Evolutionary conservation across 1,140 invertebrate species (phyloP).

Genomic region (Paramacrobiotus metropolitanus): DNA sequence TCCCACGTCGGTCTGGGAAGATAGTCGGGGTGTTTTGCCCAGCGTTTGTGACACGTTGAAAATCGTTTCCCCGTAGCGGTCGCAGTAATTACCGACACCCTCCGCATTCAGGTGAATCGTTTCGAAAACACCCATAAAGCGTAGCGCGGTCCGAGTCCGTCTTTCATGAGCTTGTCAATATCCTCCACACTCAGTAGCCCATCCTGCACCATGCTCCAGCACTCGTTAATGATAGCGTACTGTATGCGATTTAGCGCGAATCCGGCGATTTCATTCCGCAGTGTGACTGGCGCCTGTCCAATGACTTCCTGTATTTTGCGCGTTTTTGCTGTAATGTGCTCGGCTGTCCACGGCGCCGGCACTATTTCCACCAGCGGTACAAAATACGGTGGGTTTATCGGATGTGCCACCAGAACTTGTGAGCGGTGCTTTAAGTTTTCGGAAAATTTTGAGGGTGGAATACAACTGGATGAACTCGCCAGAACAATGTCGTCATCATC

Average conservation of each 20-base stretch:
- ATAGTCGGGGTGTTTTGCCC: slow-evolving; percentile 38
- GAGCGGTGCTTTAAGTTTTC: slow-evolving; percentile 47
- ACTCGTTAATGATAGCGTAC: slow-evolving; percentile 81
- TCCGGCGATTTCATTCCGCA: slow-evolving; percentile 63
- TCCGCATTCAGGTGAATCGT: slow-evolving; percentile 82
- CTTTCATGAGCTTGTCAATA: slow-evolving; percentile 72
- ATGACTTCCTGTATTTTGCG: slow-evolving; percentile 58
- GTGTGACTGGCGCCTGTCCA: slow-evolving; percentile 61
- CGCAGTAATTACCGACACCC: slow-evolving; percentile 47
- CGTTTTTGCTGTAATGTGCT: slow-evolving; percentile 38
- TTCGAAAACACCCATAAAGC: slow-evolving; percentile 81
- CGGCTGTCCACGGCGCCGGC: slow-evolving; percentile 58
- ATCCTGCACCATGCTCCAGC: slow-evolving; percentile 60
- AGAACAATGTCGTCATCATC: slow-evolving; percentile 28
- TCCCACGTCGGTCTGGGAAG: slow-evolving; percentile 32
- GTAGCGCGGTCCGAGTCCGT: slow-evolving; percentile 79
- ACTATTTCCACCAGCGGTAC: slow-evolving; percentile 78
- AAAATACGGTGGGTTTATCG: slow-evolving; percentile 80
- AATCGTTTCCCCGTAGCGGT: slow-evolving; percentile 52
- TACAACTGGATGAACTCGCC: slow-evolving; percentile 73
- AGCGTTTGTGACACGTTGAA: slow-evolving; percentile 48
- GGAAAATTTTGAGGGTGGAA: slow-evolving; percentile 55
- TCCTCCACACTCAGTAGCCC: slow-evolving; percentile 61
- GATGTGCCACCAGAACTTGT: slow-evolving; percentile 59
- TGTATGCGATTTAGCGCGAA: slow-evolving; percentile 85